Percentiles rank a stretch among this genome's conserved stretches.
Evolutionary conservation across 1,140 invertebrate species (phyloP).

Genomic region (Solen grandis): DNA sequence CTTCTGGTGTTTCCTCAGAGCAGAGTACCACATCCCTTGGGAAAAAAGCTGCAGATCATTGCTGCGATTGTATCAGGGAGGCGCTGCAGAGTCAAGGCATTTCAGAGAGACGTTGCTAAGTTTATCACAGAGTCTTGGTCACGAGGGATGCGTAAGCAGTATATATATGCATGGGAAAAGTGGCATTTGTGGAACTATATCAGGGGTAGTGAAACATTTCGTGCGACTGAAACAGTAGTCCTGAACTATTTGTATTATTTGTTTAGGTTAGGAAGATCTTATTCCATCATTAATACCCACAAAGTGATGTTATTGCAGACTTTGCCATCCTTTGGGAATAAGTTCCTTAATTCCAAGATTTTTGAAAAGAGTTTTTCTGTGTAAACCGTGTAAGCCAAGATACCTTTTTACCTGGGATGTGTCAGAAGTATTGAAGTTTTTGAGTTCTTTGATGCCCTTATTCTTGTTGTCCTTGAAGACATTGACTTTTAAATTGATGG

Average conservation of each 20-base stretch:
- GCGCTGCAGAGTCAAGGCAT: neutral
- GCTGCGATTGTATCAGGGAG: neutral
- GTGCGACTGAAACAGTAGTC: neutral
- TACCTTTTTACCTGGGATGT: no score
- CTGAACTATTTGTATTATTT: neutral
- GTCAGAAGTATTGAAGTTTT: no score
- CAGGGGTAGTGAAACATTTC: neutral
- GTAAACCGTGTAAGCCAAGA: no score
- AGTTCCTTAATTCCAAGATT: neutral
- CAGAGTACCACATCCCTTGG: neutral
- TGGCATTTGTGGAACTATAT: neutral
- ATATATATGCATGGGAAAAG: neutral
- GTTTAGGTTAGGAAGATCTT: no score
- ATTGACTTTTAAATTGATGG: conserved; percentile 11
- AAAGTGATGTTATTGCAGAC: conserved; percentile 36
- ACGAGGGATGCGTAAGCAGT: neutral
- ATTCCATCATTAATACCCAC: conserved; percentile 22
- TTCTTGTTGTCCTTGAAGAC: neutral
- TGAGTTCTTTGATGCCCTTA: no score
- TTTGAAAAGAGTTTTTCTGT: conserved; percentile 1
- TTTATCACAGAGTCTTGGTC: neutral
- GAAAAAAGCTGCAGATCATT: neutral
- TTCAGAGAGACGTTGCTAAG: neutral
- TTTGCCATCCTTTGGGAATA: neutral
- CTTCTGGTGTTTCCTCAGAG: neutral